Conservation (phyloP, 2,888 invertebrate genomes). For the Hymenopus coronatus region DNA sequence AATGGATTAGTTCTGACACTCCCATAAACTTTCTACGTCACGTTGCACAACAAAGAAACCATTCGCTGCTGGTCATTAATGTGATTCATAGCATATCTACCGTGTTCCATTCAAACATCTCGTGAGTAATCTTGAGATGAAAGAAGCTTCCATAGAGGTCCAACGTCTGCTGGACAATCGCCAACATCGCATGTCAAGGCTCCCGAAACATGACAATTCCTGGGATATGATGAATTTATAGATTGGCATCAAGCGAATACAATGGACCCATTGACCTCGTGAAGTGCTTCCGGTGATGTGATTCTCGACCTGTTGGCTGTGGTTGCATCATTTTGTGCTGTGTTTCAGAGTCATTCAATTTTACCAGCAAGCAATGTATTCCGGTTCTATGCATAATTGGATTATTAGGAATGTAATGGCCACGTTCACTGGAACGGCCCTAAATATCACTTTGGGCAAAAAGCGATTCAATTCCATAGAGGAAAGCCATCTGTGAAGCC, state of each 20-base stretch:
- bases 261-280: no score
- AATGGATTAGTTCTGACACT: background rate
- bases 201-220: background rate
- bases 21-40: background rate
- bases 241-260: background rate
- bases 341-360: no score
- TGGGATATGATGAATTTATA: background rate
- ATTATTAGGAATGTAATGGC: no score
- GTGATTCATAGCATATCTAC: background rate
- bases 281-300: no score
- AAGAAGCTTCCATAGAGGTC: background rate
- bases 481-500: no score
- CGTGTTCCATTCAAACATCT: background rate
- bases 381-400: no score
- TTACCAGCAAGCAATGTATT: no score
- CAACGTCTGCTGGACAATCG: background rate
- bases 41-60: background rate
- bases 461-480: no score
- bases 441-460: no score
- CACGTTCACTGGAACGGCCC: no score
- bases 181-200: background rate
- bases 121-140: background rate
- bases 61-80: background rate
- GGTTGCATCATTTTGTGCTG: no score
- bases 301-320: no score